phyloP scores from a whole-genome alignment of 2,888 invertebrate genomes.

The Rhogogaster chlorosoma region DNA sequence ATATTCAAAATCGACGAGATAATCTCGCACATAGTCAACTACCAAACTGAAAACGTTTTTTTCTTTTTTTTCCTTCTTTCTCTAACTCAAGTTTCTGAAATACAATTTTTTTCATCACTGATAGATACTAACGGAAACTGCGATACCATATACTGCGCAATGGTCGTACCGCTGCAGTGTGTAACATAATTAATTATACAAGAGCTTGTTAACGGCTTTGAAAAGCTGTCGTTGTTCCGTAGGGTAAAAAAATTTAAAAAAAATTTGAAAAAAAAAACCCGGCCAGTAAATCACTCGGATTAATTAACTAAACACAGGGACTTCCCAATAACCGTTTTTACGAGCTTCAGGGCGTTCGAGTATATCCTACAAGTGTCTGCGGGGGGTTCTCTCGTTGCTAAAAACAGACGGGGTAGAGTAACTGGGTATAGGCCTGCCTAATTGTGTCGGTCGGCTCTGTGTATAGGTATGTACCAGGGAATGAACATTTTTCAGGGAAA shows the following conservation, averaged over 20 bases:
- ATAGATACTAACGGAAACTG: background rate
- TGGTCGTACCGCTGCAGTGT: background rate
- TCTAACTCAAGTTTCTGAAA: background rate
- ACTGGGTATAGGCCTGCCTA: background rate
- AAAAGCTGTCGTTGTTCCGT: conserved; percentile 3
- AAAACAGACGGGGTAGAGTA: conserved; percentile 1
- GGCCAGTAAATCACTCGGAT: conserved; percentile 47
- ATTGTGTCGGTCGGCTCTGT: background rate
- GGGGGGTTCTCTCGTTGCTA: background rate
- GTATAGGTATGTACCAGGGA: background rate
- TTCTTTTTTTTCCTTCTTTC: background rate
- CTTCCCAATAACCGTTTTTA: conserved; percentile 29
- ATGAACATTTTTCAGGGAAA: conserved; percentile 25
- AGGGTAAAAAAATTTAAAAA: too few relatives aligned
- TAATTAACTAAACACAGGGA: conserved; percentile 36
- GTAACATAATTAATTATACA: conserved; percentile 9
- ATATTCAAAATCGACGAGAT: too few relatives aligned
- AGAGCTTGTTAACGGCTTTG: conserved; percentile 13
- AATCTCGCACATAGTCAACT: too few relatives aligned
- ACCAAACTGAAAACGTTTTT: background rate
- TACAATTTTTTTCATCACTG: background rate
- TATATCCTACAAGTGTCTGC: conserved; percentile 32
- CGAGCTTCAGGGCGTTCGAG: conserved; percentile 5
- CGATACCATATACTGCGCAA: too few relatives aligned
- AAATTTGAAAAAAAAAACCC: background rate